phyloP scores from a whole-genome alignment of 2,113 vertebrate genomes.

The Dipodomys spectabilis region DNA sequence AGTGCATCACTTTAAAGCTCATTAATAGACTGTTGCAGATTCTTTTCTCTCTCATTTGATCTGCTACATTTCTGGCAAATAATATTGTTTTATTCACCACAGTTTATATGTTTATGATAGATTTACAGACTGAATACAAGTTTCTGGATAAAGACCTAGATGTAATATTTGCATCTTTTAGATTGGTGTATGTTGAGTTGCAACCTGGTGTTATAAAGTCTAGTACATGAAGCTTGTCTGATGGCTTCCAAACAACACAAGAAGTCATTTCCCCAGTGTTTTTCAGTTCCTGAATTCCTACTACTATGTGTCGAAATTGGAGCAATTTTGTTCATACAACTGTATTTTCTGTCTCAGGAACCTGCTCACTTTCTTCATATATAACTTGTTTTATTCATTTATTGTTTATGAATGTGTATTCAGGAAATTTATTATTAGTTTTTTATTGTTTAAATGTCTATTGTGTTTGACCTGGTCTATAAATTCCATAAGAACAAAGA shows the following conservation, averaged over 20 bases:
- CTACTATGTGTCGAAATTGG: neutral
- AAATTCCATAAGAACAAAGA: neutral
- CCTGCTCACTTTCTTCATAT: neutral
- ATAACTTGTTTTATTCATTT: neutral
- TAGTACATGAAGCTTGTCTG: neutral
- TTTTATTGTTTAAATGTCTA: neutral
- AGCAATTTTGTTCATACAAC: neutral
- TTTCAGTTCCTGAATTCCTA: slow-evolving; percentile 6
- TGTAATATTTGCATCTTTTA: neutral
- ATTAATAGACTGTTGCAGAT: neutral
- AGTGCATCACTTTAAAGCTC: neutral
- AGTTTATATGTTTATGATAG: slow-evolving; percentile 2
- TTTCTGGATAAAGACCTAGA: neutral
- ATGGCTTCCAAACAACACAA: neutral
- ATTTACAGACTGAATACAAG: neutral
- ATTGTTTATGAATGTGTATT: neutral
- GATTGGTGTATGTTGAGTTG: neutral
- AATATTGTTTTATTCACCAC: slow-evolving; percentile 50
- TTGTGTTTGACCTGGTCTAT: neutral
- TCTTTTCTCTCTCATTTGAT: neutral
- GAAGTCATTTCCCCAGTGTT: neutral
- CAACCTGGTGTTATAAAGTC: neutral
- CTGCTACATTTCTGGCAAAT: neutral
- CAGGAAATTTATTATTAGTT: neutral
- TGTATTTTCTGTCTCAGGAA: neutral